Evolutionary conservation across 1,140 invertebrate genomes (phyloP).

Genomic region (Gerris buenoi): DNA sequence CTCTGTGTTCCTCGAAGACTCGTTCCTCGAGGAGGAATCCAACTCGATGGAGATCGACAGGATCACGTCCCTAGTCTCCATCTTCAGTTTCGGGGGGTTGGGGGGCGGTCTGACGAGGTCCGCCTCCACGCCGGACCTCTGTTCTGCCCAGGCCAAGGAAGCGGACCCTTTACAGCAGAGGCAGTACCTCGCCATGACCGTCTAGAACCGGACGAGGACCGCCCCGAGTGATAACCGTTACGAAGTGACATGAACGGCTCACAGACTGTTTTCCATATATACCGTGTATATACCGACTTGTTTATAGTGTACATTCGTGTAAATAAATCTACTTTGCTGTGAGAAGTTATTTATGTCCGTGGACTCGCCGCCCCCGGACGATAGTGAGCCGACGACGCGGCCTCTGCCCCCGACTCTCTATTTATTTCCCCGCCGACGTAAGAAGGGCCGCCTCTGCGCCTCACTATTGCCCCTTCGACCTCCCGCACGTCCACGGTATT

Average conservation of each 20-base stretch:
- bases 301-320: not conserved
- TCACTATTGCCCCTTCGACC: not conserved
- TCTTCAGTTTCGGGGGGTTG: constrained; percentile 37
- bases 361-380: not conserved
- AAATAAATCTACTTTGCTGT: not conserved
- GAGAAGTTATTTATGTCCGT: not conserved
- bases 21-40: constrained; percentile 26
- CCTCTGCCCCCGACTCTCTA: not conserved
- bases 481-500: not conserved
- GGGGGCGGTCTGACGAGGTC: constrained; percentile 29
- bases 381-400: not conserved
- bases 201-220: too few species aligned
- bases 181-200: constrained; percentile 36
- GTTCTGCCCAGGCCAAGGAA: constrained; percentile 36
- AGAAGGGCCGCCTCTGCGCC: not conserved
- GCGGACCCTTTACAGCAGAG: constrained; percentile 31
- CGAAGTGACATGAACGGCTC: not conserved
- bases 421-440: not conserved
- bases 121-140: constrained; percentile 35
- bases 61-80: constrained; percentile 37
- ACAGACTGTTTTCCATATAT: constrained; percentile 5
- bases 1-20: constrained; percentile 31
- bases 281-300: constrained; percentile 5
- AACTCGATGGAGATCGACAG: constrained; percentile 38
- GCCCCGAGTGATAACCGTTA: not conserved